phyloP scores from a whole-genome alignment of 2,113 vertebrate genomes.

The Numida meleagris region DNA sequence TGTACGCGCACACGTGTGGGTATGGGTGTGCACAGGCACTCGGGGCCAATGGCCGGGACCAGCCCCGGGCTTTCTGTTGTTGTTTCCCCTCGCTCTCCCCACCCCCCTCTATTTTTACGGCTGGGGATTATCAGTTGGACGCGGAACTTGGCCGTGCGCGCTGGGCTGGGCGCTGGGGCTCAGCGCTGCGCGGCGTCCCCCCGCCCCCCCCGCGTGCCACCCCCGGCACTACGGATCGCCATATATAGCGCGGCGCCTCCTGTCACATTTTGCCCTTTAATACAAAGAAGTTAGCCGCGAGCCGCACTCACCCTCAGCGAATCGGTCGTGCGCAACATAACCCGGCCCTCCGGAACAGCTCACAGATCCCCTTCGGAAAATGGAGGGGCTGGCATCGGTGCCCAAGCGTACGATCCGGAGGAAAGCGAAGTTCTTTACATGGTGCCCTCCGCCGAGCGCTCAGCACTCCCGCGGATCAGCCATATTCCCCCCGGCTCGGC shows the following conservation, averaged over 20 bases:
- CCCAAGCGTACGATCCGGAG: constrained; percentile 4
- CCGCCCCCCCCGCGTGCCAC: background rate
- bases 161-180: too few relatives aligned
- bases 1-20: background rate
- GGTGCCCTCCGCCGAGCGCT: background rate
- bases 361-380: constrained; percentile 41
- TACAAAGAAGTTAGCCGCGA: constrained; percentile 62
- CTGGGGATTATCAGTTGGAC: background rate
- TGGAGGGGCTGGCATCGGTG: constrained; percentile 39
- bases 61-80: background rate
- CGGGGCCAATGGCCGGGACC: background rate
- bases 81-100: background rate
- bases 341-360: constrained; percentile 35
- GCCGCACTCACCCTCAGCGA: constrained; percentile 62
- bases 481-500: background rate
- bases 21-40: background rate
- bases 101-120: background rate
- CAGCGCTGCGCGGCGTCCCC: too few relatives aligned
- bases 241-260: background rate
- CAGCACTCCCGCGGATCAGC: constrained; percentile 30
- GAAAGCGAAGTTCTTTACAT: constrained; percentile 57
- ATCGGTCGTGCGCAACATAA: constrained; percentile 26
- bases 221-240: background rate
- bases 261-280: constrained; percentile 42
- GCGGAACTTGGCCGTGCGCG: too few relatives aligned